Conservation (phyloP, 2,888 invertebrate species). For the Caenorhabditis auriculariae region DNA sequence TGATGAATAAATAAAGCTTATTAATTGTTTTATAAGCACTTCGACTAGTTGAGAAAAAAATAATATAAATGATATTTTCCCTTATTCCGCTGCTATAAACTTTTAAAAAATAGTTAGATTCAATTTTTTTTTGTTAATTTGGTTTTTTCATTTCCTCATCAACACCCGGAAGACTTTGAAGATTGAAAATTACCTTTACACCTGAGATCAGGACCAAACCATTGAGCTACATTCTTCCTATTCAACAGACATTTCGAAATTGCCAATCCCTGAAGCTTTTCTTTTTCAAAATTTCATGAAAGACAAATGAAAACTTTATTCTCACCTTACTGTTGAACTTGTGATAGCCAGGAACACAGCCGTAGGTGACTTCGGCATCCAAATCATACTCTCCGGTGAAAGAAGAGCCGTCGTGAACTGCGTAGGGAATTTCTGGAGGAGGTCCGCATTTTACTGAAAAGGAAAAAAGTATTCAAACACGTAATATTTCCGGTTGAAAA, state of each 20-base stretch:
- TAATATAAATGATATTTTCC: too few relatives aligned
- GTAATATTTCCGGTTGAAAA: neutral
- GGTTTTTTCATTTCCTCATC: too few relatives aligned
- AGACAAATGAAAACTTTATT: neutral
- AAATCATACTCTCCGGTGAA: slow-evolving; percentile 58
- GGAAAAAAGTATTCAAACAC: neutral
- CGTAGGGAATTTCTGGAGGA: slow-evolving; percentile 66
- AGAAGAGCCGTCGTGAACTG: slow-evolving; percentile 75
- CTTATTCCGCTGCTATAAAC: too few relatives aligned
- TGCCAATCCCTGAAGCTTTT: slow-evolving; percentile 76
- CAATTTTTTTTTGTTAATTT: too few relatives aligned
- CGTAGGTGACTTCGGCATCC: slow-evolving; percentile 70
- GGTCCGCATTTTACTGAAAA: slow-evolving; percentile 65
- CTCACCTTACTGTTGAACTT: slow-evolving; percentile 40
- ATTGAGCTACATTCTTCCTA: slow-evolving; percentile 77
- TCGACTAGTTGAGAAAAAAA: too few relatives aligned
- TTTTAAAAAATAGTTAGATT: too few relatives aligned
- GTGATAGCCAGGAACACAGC: slow-evolving; percentile 89
- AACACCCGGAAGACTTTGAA: neutral
- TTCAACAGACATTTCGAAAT: slow-evolving; percentile 89
- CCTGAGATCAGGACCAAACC: slow-evolving; percentile 94
- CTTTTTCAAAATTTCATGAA: neutral
- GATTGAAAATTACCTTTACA: slow-evolving; percentile 79
- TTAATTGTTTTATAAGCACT: neutral
- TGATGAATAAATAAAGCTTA: neutral